These are phyloP conservation scores for Drosophila mayri DNA, from an alignment of 1,140 invertebrate species.

Conservation along the genomic window DNA sequence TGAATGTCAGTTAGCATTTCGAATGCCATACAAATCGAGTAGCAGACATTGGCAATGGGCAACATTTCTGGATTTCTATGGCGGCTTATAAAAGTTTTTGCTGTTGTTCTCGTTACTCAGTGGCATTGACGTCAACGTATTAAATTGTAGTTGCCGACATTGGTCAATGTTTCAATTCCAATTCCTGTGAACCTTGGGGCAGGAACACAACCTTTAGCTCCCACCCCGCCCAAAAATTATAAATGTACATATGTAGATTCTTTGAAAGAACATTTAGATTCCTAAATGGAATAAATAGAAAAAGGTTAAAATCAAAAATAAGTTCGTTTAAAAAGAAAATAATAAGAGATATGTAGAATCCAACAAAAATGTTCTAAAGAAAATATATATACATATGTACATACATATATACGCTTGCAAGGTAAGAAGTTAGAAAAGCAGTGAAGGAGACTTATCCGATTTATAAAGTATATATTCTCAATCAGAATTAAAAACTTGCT, in stretches of 20 bases:
- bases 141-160: constrained; percentile 65
- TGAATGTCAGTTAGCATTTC: constrained; percentile 73
- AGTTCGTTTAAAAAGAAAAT: no score
- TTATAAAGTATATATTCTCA: no score
- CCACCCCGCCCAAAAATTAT: not conserved
- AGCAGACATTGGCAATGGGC: constrained; percentile 67
- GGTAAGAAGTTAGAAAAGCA: no score
- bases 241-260: not conserved
- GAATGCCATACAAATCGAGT: constrained; percentile 78
- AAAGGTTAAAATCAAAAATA: not conserved
- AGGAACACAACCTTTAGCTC: constrained; percentile 1
- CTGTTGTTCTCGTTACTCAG: constrained; percentile 34
- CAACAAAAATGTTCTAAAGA: no score
- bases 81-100: constrained; percentile 22
- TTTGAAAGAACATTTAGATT: not conserved
- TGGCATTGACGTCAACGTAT: constrained; percentile 70
- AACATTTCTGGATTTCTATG: constrained; percentile 48
- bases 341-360: no score
- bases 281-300: not conserved
- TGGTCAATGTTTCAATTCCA: constrained; percentile 74
- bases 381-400: no score
- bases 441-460: no score
- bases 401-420: no score
- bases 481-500: no score
- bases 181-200: constrained; percentile 38